phyloP scores from a whole-genome alignment of 2,797 vertebrate species.

The Corythornis leucogaster region DNA sequence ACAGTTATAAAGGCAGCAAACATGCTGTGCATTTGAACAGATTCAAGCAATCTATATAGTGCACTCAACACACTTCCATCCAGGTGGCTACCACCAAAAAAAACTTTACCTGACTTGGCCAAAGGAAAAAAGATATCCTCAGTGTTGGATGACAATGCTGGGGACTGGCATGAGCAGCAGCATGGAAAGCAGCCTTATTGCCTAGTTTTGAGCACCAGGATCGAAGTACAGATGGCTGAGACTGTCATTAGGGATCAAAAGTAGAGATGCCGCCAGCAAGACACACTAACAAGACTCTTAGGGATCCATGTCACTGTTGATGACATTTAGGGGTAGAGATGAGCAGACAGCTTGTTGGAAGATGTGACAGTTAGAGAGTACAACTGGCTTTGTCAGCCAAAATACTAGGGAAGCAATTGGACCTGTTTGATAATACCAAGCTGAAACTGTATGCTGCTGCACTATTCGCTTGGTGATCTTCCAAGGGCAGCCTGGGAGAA shows the following conservation, averaged over 20 bases:
- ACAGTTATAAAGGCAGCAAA: not conserved
- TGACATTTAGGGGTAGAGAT: constrained; percentile 26
- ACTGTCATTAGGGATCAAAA: constrained; percentile 6
- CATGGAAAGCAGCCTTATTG: not conserved
- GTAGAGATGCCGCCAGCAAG: not conserved
- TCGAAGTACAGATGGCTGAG: constrained; percentile 23
- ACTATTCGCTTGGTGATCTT: not conserved
- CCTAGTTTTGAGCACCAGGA: not conserved
- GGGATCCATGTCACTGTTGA: constrained; percentile 37
- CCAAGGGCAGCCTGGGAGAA: not conserved
- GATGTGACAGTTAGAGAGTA: not conserved
- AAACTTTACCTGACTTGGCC: not conserved
- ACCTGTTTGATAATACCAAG: not conserved
- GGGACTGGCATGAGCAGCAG: not conserved
- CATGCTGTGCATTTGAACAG: not conserved
- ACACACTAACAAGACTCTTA: constrained; percentile 44
- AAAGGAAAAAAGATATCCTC: not conserved
- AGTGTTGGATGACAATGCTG: not conserved
- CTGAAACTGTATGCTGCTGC: not conserved
- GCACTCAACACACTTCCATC: not conserved
- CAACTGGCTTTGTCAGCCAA: not conserved
- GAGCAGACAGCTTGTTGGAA: constrained; percentile 1
- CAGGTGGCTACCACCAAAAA: not conserved
- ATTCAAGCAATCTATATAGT: not conserved
- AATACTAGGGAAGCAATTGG: not conserved